Conservation (phyloP, 2,113 vertebrate genomes). For the Hippocampus mohnikei region DNA sequence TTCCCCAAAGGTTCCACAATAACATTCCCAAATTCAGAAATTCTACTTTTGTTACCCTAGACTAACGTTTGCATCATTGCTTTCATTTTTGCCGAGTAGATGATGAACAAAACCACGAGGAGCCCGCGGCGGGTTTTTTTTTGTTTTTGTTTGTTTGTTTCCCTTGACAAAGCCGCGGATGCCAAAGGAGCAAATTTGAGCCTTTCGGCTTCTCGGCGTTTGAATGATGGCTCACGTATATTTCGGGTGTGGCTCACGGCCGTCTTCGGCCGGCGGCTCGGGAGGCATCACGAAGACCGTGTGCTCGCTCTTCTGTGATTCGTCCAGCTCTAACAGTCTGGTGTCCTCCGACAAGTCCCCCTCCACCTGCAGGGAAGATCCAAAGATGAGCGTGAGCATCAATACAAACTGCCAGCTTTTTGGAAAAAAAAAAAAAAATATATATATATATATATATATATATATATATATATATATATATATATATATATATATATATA, state of each 20-base stretch:
- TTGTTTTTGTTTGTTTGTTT: neutral
- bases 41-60: too few relatives aligned
- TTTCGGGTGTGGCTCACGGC: slow-evolving; percentile 67
- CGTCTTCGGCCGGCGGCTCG: slow-evolving; percentile 76
- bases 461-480: too few relatives aligned
- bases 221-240: slow-evolving; percentile 76
- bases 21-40: too few relatives aligned
- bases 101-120: too few relatives aligned
- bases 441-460: too few relatives aligned
- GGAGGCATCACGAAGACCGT: slow-evolving; percentile 93
- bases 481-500: too few relatives aligned
- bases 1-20: too few relatives aligned
- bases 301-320: slow-evolving; percentile 95
- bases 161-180: neutral
- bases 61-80: too few relatives aligned
- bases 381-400: neutral
- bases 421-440: too few relatives aligned
- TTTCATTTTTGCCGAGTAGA: too few relatives aligned
- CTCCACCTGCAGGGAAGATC: slow-evolving; percentile 76
- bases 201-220: neutral
- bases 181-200: neutral
- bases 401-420: neutral
- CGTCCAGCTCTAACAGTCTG: slow-evolving; percentile 88
- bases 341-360: slow-evolving; percentile 84
- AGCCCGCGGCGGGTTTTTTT: neutral